Evolutionary conservation across 1,140 invertebrate species (phyloP), one percentile per base, ranked within the genome.

Genomic region (Paralvinella palmiformis): DNA sequence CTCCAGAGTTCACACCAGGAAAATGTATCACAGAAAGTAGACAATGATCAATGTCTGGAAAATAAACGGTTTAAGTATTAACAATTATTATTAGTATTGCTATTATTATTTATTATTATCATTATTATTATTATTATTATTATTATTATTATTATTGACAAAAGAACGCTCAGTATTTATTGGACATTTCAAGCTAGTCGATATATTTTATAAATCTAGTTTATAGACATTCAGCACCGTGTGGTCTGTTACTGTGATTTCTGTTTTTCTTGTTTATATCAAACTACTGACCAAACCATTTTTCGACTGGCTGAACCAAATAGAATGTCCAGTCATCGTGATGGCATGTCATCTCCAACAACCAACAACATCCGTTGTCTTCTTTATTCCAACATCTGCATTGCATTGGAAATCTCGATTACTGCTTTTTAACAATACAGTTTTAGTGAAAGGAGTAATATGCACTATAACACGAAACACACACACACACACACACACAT

Each of bases 281-380:
- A 35, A 36, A 33, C 29, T 20, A 45, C 32, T 32, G 20, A 65
- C 59, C 61, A 59, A 55, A 68, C 70, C 27, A 65, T 75, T 75
- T 75, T 72, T 76, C 70, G 2, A 75, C 66, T 45, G 74, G 74
- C 37, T 76, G 76, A 36, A 73, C 69, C 22, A 78, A 64, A 48
- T 70, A 76, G 67, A 76, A 75, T 17, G 69, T 67, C 62, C 72
- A 69, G 10, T 71, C 63, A 31, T 71, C 62, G 29, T 62, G 45
- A 10, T 62, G 20, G 20, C 36, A 53, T 55, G 73, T 68, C 67
- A 68, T 72, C 65, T 78, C 71, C 2, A 76, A 57, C 33, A 76
- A 52, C 76, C 76, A 78, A 57, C 75, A 75, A 37, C 74, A 74
- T 6, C 76, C 75, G 66, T 78, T 78, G 24, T 78, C 74, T 69